Percentiles rank a stretch among this genome's conserved stretches.
phyloP scores from a whole-genome alignment of 1,140 invertebrate genomes.

The Drosophila carrolli region DNA sequence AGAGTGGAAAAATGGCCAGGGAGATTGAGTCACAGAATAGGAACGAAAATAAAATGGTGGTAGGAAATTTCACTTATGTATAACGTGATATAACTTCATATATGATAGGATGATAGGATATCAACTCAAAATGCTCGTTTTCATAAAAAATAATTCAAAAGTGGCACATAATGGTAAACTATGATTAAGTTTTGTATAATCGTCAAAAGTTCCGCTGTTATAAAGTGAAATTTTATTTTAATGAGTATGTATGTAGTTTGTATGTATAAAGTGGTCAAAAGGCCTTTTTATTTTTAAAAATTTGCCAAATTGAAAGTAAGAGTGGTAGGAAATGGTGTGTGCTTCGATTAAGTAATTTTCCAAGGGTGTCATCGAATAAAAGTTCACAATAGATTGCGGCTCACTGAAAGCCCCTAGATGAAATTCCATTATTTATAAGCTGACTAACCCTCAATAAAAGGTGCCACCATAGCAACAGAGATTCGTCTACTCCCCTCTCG shows the following conservation, averaged over 20 bases:
- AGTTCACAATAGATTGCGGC: conserved; percentile 19
- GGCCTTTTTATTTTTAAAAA: background rate
- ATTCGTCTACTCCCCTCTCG: conserved; percentile 10
- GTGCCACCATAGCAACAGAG: conserved; percentile 40
- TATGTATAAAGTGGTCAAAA: too few relatives aligned
- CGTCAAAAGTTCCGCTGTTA: too few relatives aligned
- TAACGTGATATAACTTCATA: too few relatives aligned
- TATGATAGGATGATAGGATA: too few relatives aligned
- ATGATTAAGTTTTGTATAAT: too few relatives aligned
- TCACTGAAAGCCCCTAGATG: conserved; percentile 13
- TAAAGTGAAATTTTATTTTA: too few relatives aligned
- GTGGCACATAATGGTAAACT: too few relatives aligned
- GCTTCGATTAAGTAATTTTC: conserved; percentile 37
- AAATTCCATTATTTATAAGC: conserved; percentile 50
- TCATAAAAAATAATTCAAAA: too few relatives aligned
- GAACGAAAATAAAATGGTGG: background rate
- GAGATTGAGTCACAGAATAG: background rate
- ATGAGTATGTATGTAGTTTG: too few relatives aligned
- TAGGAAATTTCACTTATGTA: too few relatives aligned
- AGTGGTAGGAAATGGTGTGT: conserved; percentile 12
- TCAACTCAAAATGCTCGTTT: too few relatives aligned
- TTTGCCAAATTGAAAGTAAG: background rate
- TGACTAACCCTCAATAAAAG: conserved; percentile 33
- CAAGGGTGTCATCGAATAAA: background rate
- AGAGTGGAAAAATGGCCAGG: background rate